phyloP scores from a whole-genome alignment of 30 jellyfish, hydroid and myxozoan genomes.

The Catostylus mosaicus region DNA sequence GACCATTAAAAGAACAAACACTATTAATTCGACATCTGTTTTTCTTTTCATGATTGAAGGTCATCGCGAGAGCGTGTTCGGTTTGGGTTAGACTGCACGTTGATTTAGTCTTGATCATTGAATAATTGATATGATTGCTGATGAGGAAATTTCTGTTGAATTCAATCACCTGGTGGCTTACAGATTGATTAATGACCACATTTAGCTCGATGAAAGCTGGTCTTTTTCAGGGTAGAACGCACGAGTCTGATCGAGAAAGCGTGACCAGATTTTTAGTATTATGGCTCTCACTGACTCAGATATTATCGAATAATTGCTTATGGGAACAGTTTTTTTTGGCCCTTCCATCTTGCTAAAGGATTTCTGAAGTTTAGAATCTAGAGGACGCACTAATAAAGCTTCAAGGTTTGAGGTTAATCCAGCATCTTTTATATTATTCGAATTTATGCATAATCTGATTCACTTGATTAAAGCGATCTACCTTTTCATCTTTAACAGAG shows the following conservation, averaged over 20 bases:
- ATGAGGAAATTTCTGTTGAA: constrained; percentile 71
- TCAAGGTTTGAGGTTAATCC: neutral
- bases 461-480: neutral
- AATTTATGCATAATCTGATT: neutral
- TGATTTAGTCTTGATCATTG: constrained; percentile 72
- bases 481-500: no score
- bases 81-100: constrained; percentile 44
- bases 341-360: no score
- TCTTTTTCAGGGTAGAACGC: constrained; percentile 41
- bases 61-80: constrained; percentile 62
- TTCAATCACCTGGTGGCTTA: constrained; percentile 80
- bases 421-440: neutral
- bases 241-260: neutral
- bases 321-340: no score
- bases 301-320: no score
- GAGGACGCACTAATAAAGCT: neutral
- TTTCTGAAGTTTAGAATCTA: neutral
- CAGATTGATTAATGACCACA: constrained; percentile 85
- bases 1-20: constrained; percentile 44
- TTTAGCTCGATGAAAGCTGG: constrained; percentile 74
- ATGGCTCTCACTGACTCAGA: no score
- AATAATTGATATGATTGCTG: constrained; percentile 66
- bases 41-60: constrained; percentile 30
- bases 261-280: no score
- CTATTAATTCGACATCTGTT: constrained; percentile 62